Conservation (phyloP, 2,888 invertebrate species). For the Hymenopus coronatus region DNA sequence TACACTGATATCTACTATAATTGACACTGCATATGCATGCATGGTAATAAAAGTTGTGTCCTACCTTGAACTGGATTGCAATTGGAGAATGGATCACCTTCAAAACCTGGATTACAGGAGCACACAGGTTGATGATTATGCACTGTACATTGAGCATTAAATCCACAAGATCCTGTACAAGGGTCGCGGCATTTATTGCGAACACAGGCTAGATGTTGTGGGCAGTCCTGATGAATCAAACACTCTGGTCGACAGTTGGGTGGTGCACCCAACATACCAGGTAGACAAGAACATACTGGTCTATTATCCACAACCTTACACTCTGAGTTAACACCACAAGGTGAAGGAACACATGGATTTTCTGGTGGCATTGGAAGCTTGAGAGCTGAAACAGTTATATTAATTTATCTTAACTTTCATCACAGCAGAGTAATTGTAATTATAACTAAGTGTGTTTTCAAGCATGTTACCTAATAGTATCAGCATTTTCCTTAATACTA, state of each 20-base stretch:
- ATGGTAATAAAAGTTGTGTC: constrained; percentile 9
- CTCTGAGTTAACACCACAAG: constrained; percentile 64
- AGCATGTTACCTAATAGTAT: too few species aligned
- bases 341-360: constrained; percentile 68
- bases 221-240: constrained; percentile 74
- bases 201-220: constrained; percentile 68
- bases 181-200: constrained; percentile 70
- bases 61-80: constrained; percentile 54
- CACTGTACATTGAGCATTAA: constrained; percentile 70
- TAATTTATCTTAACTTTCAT: neutral
- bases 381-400: constrained; percentile 10
- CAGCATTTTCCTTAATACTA: too few species aligned
- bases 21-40: neutral
- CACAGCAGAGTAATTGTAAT: too few species aligned
- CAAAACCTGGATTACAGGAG: constrained; percentile 67
- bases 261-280: constrained; percentile 74
- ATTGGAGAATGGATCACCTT: constrained; percentile 77
- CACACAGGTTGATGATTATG: constrained; percentile 76
- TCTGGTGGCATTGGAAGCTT: constrained; percentile 14
- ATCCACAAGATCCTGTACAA: constrained; percentile 72
- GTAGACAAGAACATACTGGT: constrained; percentile 70
- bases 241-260: constrained; percentile 77
- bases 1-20: constrained; percentile 30
- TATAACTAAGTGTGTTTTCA: too few species aligned
- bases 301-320: constrained; percentile 57